Evolutionary conservation across 64 coral and sea anemone genomes (phyloP).

Genomic region (Porites australiensis): DNA sequence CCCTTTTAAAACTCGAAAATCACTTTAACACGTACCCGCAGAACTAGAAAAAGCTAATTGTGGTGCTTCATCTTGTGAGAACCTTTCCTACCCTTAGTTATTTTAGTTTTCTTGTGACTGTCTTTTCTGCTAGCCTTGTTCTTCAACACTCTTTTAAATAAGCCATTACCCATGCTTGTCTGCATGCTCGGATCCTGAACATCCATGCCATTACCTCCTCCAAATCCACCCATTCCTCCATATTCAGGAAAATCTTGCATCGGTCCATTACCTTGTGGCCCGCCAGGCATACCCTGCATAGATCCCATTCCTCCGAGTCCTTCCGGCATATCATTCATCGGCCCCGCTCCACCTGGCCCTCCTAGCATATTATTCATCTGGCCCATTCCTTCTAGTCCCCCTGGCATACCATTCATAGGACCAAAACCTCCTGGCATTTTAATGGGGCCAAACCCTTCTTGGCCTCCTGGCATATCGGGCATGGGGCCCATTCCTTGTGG

Average conservation of each 20-base stretch:
- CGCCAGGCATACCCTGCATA: neutral
- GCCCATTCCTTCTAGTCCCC: neutral
- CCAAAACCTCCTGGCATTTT: neutral
- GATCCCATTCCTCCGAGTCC: neutral
- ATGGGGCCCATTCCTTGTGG: neutral
- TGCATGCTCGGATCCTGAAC: constrained; percentile 2
- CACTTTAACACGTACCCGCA: no score
- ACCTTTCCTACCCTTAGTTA: constrained; percentile 1
- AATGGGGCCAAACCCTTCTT: neutral
- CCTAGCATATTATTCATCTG: neutral
- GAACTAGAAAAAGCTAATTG: neutral
- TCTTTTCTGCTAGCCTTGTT: neutral
- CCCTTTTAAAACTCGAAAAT: no score
- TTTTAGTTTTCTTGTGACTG: constrained; percentile 28
- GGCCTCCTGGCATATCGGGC: neutral
- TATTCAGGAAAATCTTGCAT: constrained; percentile 3
- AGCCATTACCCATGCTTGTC: neutral
- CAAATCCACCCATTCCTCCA: constrained; percentile 1
- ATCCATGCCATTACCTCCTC: constrained; percentile 11
- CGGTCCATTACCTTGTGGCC: neutral
- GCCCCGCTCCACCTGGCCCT: neutral
- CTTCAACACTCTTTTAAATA: constrained; percentile 24
- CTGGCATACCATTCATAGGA: neutral
- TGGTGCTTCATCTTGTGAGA: neutral
- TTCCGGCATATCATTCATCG: constrained; percentile 28